phyloP scores from a whole-genome alignment of 2,113 vertebrate genomes.

The Etia nguti region DNA sequence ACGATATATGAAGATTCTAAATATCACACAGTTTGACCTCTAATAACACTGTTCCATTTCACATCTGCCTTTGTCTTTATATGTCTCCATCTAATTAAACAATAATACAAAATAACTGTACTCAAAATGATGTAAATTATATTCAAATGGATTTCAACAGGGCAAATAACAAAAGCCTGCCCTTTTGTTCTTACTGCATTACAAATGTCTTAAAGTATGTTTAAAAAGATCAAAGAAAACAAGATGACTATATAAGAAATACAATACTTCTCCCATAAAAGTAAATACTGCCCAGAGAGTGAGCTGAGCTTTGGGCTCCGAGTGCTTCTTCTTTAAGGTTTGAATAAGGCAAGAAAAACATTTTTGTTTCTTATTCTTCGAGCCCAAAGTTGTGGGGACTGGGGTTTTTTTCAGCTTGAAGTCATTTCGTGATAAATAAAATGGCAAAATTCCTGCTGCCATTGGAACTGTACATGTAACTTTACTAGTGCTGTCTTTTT shows the following conservation, averaged over 20 bases:
- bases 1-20: not conserved
- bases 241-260: not conserved
- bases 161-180: not conserved
- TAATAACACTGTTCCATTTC: not conserved
- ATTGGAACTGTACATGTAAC: not conserved
- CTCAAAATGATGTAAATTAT: not conserved
- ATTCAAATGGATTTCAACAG: not conserved
- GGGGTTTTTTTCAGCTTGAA: not conserved
- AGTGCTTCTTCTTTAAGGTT: not conserved
- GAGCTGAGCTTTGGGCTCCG: not conserved
- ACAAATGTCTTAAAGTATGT: not conserved
- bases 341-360: not conserved
- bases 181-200: not conserved
- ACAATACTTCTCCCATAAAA: not conserved
- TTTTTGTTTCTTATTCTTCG: not conserved
- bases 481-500: not conserved
- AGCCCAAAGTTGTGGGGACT: not conserved
- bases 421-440: not conserved
- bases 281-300: not conserved
- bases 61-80: not conserved
- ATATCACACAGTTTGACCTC: not conserved
- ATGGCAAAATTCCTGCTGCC: not conserved
- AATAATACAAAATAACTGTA: not conserved
- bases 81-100: not conserved
- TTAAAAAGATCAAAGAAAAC: not conserved